A percentile compares a stretch with the other conserved stretches of the same genome.
Conservation (phyloP, 1,140 invertebrate genomes). For the Pseudomyrmex gracilis region DNA sequence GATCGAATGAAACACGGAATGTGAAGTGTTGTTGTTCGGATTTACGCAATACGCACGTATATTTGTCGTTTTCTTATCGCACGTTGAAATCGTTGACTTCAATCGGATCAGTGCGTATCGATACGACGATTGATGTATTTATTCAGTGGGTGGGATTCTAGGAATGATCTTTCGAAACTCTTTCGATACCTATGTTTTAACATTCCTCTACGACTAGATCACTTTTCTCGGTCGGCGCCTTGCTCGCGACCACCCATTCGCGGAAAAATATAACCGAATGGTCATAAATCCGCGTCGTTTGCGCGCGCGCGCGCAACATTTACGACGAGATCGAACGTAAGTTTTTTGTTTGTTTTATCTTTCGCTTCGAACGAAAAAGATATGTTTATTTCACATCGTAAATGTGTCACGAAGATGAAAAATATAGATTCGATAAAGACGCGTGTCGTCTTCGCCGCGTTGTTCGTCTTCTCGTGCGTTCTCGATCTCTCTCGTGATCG, state of each 20-base stretch:
- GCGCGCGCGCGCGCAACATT: neutral
- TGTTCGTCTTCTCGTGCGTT: conserved; percentile 17
- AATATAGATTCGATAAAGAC: neutral
- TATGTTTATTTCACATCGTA: neutral
- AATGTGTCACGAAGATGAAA: neutral
- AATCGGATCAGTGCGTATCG: conserved; percentile 4
- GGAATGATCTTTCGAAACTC: neutral
- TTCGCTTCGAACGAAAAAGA: too few relatives aligned
- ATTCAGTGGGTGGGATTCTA: neutral
- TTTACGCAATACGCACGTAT: neutral
- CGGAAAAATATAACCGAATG: neutral
- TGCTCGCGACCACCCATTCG: neutral
- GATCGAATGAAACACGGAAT: neutral
- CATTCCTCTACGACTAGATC: conserved; percentile 10
- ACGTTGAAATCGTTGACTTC: conserved; percentile 20
- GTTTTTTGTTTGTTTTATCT: neutral
- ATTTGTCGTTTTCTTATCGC: conserved; percentile 1
- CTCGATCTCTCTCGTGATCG: neutral
- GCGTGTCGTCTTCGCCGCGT: neutral
- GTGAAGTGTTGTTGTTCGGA: conserved; percentile 11
- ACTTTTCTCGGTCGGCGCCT: neutral
- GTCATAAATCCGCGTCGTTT: neutral
- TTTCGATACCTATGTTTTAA: neutral
- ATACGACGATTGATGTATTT: neutral
- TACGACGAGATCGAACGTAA: neutral